Percentiles rank a stretch among this genome's conserved stretches.
phyloP scores from a whole-genome alignment of 2,113 vertebrate genomes.

The Puma concolor region DNA sequence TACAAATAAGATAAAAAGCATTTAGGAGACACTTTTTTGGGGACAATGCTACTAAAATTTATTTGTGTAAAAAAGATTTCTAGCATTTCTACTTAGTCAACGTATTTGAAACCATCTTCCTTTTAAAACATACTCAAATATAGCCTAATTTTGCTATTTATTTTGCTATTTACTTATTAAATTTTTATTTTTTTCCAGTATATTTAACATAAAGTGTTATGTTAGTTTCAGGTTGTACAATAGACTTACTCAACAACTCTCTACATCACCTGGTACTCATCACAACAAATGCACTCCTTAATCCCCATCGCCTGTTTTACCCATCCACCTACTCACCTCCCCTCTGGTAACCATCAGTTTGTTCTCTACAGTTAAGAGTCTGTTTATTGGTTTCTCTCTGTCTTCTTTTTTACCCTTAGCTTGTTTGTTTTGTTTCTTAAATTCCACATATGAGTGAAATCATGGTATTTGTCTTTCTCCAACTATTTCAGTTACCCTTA shows the following conservation, averaged over 20 bases:
- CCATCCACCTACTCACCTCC: background rate
- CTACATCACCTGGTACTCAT: background rate
- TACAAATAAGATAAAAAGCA: background rate
- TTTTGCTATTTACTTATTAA: background rate
- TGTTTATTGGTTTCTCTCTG: background rate
- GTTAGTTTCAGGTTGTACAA: background rate
- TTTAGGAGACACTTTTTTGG: background rate
- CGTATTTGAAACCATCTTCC: background rate
- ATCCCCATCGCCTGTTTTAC: background rate
- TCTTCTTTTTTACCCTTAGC: background rate
- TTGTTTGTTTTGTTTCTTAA: background rate
- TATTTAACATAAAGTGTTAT: background rate
- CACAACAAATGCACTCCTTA: background rate
- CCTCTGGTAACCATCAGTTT: background rate
- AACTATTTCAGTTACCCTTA: background rate
- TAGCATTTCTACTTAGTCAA: background rate
- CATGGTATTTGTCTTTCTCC: background rate
- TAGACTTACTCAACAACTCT: background rate
- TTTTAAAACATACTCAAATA: background rate
- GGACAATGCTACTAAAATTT: slow-evolving; percentile 8
- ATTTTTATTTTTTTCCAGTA: background rate
- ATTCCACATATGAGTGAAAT: background rate
- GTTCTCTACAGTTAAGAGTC: background rate
- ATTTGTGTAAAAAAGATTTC: background rate
- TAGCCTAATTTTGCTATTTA: background rate